Percentiles rank a stretch among this genome's conserved stretches.
Evolutionary conservation across 2,888 invertebrate genomes (phyloP).

Genomic region (Unio pictorum): DNA sequence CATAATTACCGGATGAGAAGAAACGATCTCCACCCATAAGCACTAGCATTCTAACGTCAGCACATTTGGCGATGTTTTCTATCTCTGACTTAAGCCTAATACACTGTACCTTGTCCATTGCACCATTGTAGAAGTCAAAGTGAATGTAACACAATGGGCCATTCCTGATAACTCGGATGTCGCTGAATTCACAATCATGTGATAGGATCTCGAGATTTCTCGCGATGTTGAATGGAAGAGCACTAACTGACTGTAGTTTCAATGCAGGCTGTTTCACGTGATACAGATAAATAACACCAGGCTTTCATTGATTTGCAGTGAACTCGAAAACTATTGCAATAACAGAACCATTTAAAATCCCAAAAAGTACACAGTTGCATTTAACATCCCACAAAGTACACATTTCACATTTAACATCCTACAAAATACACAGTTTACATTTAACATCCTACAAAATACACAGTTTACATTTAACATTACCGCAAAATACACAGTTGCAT

Average conservation of each 20-base stretch:
- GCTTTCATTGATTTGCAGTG: too few species aligned
- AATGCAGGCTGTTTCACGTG: not conserved
- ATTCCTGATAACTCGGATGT: constrained; percentile 5
- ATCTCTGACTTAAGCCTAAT: constrained; percentile 8
- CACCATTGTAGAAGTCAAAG: constrained; percentile 32
- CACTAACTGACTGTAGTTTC: constrained; percentile 12
- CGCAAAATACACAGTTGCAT: too few species aligned
- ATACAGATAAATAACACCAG: too few species aligned
- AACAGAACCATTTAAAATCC: too few species aligned
- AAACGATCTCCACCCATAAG: constrained; percentile 30
- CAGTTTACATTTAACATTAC: too few species aligned
- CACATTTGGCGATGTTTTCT: constrained; percentile 2
- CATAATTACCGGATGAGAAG: constrained; percentile 14
- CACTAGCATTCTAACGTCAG: constrained; percentile 17
- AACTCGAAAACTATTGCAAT: too few species aligned
- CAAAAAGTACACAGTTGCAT: too few species aligned
- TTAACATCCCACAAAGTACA: too few species aligned
- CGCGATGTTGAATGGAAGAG: constrained; percentile 1
- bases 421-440: too few species aligned
- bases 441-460: too few species aligned
- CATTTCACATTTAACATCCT: too few species aligned
- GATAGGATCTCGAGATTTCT: not conserved
- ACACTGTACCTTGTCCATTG: constrained; percentile 22
- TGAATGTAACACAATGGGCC: constrained; percentile 16
- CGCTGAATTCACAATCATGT: constrained; percentile 12